phyloP scores from a whole-genome alignment of 1,140 invertebrate genomes.

The Mesaphorura yosii region DNA sequence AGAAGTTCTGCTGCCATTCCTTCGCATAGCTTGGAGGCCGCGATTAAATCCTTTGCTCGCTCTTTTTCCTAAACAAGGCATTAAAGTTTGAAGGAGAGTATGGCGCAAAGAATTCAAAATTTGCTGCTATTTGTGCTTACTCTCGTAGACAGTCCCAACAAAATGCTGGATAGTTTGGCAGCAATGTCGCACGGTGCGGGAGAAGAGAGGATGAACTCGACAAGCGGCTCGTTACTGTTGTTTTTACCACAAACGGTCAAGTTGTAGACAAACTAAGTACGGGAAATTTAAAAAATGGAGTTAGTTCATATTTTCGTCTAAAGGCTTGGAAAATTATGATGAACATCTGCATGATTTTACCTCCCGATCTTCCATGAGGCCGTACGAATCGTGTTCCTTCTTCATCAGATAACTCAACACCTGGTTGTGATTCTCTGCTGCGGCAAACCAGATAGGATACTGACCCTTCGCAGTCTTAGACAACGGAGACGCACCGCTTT shows the following conservation, averaged over 20 bases:
- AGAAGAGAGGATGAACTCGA: slow-evolving; percentile 91
- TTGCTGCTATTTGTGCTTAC: no score
- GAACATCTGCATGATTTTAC: slow-evolving; percentile 39
- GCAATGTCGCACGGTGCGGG: slow-evolving; percentile 96
- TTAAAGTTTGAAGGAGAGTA: neutral
- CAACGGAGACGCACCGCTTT: slow-evolving; percentile 88
- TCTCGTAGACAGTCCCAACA: slow-evolving; percentile 74
- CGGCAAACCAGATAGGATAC: slow-evolving; percentile 93
- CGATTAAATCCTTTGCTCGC: slow-evolving; percentile 85
- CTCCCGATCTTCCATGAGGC: slow-evolving; percentile 90
- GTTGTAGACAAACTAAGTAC: slow-evolving; percentile 94
- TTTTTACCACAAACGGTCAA: slow-evolving; percentile 97
- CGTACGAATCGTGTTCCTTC: slow-evolving; percentile 93
- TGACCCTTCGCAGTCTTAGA: slow-evolving; percentile 85
- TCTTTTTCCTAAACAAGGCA: slow-evolving; percentile 70
- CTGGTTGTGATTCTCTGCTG: slow-evolving; percentile 88
- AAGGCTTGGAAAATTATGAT: neutral
- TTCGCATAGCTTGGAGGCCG: slow-evolving; percentile 79
- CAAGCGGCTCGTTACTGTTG: slow-evolving; percentile 87
- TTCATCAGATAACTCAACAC: slow-evolving; percentile 91
- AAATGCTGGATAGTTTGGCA: slow-evolving; percentile 88
- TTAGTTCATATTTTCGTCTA: no score
- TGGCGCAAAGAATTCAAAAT: neutral
- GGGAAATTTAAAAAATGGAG: no score
- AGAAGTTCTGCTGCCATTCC: slow-evolving; percentile 88